These are phyloP conservation scores for Bombylius major DNA, from an alignment of 2,888 invertebrate genomes.

Conservation along the genomic window DNA sequence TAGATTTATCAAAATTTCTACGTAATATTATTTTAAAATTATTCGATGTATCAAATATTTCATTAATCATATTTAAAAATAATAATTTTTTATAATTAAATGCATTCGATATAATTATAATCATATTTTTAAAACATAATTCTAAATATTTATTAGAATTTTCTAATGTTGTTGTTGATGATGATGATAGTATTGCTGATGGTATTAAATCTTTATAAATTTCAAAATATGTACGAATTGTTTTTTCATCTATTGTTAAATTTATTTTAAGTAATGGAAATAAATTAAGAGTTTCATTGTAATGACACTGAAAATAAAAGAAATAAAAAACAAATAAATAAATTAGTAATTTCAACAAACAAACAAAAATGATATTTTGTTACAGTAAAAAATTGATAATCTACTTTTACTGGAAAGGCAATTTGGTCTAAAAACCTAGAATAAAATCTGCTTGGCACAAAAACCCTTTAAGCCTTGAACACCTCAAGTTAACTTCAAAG, in stretches of 20 bases:
- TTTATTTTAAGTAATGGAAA: not conserved
- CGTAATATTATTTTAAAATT: not conserved
- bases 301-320: constrained; percentile 2
- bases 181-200: not conserved
- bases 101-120: not conserved
- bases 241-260: not conserved
- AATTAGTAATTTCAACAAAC: no score
- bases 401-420: no score
- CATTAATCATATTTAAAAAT: not conserved
- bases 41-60: not conserved
- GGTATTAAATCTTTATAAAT: not conserved
- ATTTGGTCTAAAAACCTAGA: no score
- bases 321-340: not conserved
- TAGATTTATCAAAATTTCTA: not conserved
- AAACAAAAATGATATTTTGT: no score
- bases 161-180: not conserved
- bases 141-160: not conserved
- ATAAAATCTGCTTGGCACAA: no score
- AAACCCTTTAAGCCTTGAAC: no score
- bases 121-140: constrained; percentile 1
- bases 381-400: no score
- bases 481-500: no score
- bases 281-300: not conserved
- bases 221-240: not conserved
- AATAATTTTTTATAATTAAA: not conserved